Evolutionary conservation across 2,888 invertebrate genomes (phyloP).

Genomic region (Miltochrista miniata): DNA sequence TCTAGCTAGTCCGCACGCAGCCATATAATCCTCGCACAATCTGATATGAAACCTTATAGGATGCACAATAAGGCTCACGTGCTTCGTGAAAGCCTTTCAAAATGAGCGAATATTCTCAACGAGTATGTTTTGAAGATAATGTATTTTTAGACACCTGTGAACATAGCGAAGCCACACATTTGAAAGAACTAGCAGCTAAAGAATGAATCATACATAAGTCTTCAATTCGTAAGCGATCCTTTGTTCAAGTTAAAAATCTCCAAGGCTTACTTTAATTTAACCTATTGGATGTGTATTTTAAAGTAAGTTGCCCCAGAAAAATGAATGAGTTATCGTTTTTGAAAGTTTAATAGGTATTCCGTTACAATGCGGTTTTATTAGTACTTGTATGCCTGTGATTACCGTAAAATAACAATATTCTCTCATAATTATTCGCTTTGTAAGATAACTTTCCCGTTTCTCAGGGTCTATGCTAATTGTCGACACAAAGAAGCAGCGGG

Average conservation of each 20-base stretch:
- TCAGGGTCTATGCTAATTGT: neutral
- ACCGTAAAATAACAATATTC: neutral
- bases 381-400: neutral
- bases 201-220: constrained; percentile 52
- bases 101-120: constrained; percentile 22
- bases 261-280: constrained; percentile 43
- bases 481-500: neutral
- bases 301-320: constrained; percentile 7
- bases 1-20: constrained; percentile 69
- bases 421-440: neutral
- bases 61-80: constrained; percentile 50
- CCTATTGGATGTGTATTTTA: constrained; percentile 31
- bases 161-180: constrained; percentile 39
- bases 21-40: constrained; percentile 63
- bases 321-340: constrained; percentile 1
- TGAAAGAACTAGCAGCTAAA: constrained; percentile 42
- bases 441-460: neutral
- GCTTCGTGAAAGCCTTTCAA: constrained; percentile 19
- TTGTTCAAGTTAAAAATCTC: constrained; percentile 29
- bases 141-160: constrained; percentile 44
- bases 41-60: constrained; percentile 66
- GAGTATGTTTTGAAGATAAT: constrained; percentile 32
- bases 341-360: constrained; percentile 6
- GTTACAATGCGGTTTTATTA: neutral
- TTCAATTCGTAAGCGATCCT: constrained; percentile 45